Percentiles rank a stretch among this genome's conserved stretches.
Evolutionary conservation across 2,113 vertebrate species (phyloP).

Genomic region (Collichthys lucidus): DNA sequence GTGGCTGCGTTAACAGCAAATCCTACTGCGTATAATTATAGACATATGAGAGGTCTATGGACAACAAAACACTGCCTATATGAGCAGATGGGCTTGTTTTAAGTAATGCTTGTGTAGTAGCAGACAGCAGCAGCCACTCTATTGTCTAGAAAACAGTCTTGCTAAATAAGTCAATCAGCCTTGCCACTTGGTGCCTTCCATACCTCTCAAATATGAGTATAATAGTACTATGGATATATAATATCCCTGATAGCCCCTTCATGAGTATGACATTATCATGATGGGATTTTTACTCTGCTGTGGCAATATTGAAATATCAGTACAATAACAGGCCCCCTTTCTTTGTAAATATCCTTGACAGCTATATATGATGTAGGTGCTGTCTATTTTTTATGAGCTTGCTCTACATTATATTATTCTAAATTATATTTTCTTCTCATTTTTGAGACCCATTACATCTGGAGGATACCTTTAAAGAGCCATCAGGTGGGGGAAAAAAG

Average conservation of each 20-base stretch:
- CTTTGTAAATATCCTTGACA: slow-evolving; percentile 7
- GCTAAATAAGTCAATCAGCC: slow-evolving; percentile 55
- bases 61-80: slow-evolving; percentile 44
- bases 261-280: slow-evolving; percentile 20
- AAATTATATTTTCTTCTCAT: background rate
- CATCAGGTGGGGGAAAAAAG: slow-evolving; percentile 12
- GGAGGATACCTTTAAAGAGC: slow-evolving; percentile 10
- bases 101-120: slow-evolving; percentile 48
- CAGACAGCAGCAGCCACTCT: slow-evolving; percentile 71
- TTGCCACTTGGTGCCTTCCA: slow-evolving; percentile 71
- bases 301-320: slow-evolving; percentile 18
- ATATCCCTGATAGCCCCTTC: slow-evolving; percentile 3
- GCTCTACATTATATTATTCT: background rate
- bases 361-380: slow-evolving; percentile 5
- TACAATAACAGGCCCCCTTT: background rate
- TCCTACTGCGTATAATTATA: slow-evolving; percentile 61
- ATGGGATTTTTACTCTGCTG: slow-evolving; percentile 35
- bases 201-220: slow-evolving; percentile 13
- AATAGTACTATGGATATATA: slow-evolving; percentile 33
- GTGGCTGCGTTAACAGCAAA: slow-evolving; percentile 57
- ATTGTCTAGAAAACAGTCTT: slow-evolving; percentile 71
- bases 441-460: background rate
- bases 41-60: slow-evolving; percentile 54
- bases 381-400: background rate
- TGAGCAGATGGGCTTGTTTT: slow-evolving; percentile 69